Base-by-base conservation (phyloP, 1,140 invertebrate species). In the Aphelinus atriplicis region DNA sequence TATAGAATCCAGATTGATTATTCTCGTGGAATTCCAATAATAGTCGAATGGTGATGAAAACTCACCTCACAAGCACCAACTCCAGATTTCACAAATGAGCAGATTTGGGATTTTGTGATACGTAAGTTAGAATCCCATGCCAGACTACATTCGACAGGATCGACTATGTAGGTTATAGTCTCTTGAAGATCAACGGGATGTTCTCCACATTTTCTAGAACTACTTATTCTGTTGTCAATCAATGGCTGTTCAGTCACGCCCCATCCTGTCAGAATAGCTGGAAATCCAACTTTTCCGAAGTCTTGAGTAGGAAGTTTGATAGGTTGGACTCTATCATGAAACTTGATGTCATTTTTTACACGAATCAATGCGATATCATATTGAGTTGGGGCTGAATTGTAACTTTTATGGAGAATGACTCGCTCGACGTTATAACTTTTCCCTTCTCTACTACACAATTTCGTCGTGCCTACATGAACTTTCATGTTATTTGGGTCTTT, bases 11-110 rank as follows among this genome's bases (percentile, higher is more conserved):
- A 26, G 26, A 26, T 26, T 26, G 26, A 26, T 26, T 26, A 26
- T 26, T 26, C 26, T 26, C 51, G 9, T 6, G 0, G 4, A 53
- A 4, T 53, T 53, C 4, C 4, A 6, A 6, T 53, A 53, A 53
- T 6, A 53, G 9, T 6, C 4, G 51, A 9, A 53, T 6, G 51
- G 9, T 6, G 9, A 53, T 6, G 9, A 53, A 53, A 62, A 79
- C 81, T 84, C 76, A 86, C 90, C 79, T 89, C 83, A 71, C 90
- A 90, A 57, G 88, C 87, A 51, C 90, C 89, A 84, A 90, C 82
- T 43, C 89, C 89, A 50, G 77, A 77, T 75, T 88, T 89, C 9
- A n/a, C 42, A 3, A 66, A 26, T 3, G 64, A 53, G 50, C 64
- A 66, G 53, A 66, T 66, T 1, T 66, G 61, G 42, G 50, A 66